Evolutionary conservation across 2,113 vertebrate species (phyloP), one percentile per base, ranked within the genome.

Genomic region (Tylochromis polylepis): DNA sequence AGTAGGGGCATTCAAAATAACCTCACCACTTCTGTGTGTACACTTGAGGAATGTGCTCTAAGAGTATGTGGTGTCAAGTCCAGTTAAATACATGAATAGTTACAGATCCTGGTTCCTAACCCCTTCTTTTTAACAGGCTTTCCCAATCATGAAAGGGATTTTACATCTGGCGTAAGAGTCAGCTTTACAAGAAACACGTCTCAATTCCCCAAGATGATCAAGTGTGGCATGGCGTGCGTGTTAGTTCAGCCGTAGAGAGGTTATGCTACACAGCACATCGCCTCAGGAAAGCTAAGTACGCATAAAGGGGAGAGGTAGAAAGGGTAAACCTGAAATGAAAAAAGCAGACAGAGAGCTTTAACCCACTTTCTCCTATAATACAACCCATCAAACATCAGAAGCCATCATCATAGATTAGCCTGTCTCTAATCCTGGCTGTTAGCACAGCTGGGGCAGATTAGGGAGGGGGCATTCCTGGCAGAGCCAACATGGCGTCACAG

Each of bases 391-490:
- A 88, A 95, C 92, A 95, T 94, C 93, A 95, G 89, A 92, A 88
- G 86, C 93, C 90, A 90, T 95, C 94, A 94, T 86, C 87, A 57
- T 92, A 95, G 94, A 94, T 95, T 93, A 95, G 91, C 90, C 87
- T 16, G 88, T 85, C 91, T 94, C 90, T 95, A 95, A 95, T 95
- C 94, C 93, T 85, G 89, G 65, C 91, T 95, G 94, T 95, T 94
- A 95, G 94, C 93, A 92, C 94, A 96, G 93, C 93, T 95, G 94
- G 85, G 92, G 70, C 90, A 93, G 94, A 96, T 96, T 95, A 95
- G 58, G 84, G 80, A 78, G 78, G 78, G 92, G 92, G 88, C 87
- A 93, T 92, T 92, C 86, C 89, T 93, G 92, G 93, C 89, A 91
- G 90, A 90, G 90, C 89, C 93, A 89, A 94, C 90, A 89, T 94